Conservation (phyloP, 2,888 invertebrate genomes). For the Pogonocherus hispidulus region DNA sequence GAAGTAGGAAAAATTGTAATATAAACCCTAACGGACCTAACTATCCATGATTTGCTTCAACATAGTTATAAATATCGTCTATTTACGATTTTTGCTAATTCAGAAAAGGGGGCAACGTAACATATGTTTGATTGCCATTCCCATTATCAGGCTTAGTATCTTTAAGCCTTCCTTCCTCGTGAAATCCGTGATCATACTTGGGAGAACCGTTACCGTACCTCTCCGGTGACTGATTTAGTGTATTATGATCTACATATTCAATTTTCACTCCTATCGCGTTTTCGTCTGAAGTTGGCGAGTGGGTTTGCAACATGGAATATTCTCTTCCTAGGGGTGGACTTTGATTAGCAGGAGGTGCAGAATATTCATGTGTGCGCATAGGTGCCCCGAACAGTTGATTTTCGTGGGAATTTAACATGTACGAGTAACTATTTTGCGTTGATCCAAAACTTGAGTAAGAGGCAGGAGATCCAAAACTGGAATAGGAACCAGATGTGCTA, state of each 20-base stretch:
- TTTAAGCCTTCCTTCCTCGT: slow-evolving; percentile 66
- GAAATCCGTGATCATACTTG: slow-evolving; percentile 73
- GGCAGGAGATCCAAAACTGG: slow-evolving; percentile 74
- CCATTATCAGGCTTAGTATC: slow-evolving; percentile 64
- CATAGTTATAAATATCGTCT: slow-evolving; percentile 46
- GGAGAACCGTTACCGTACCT: slow-evolving; percentile 75
- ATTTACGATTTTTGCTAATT: slow-evolving; percentile 69
- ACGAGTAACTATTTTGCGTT: slow-evolving; percentile 73
- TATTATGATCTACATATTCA: slow-evolving; percentile 67
- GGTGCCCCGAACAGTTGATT: slow-evolving; percentile 76
- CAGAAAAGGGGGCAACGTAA: slow-evolving; percentile 84
- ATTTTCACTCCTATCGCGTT: slow-evolving; percentile 67
- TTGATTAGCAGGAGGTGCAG: slow-evolving; percentile 71
- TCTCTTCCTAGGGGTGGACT: slow-evolving; percentile 77
- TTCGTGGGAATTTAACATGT: slow-evolving; percentile 81
- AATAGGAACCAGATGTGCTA: slow-evolving; percentile 76
- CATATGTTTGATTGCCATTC: slow-evolving; percentile 73
- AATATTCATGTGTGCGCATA: slow-evolving; percentile 73
- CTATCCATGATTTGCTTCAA: too few relatives aligned
- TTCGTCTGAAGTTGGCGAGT: slow-evolving; percentile 71
- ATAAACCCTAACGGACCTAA: too few relatives aligned
- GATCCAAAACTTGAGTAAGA: slow-evolving; percentile 77
- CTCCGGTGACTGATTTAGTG: slow-evolving; percentile 68
- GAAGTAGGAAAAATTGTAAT: too few relatives aligned
- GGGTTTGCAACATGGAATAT: slow-evolving; percentile 77